phyloP scores from a whole-genome alignment of 2,113 vertebrate species.

The Varanus komodoensis region DNA sequence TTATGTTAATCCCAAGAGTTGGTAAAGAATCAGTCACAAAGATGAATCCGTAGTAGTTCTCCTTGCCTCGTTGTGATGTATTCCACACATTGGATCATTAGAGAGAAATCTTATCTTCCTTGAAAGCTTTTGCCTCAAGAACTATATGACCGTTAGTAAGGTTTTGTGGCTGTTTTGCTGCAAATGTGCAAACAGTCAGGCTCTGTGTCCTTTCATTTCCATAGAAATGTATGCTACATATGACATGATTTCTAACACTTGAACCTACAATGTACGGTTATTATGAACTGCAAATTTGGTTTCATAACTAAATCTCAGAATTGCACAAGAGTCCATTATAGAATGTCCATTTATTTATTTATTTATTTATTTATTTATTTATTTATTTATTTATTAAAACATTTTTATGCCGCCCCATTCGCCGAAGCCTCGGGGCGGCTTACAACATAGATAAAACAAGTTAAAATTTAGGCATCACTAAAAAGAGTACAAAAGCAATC shows the following conservation, averaged over 20 bases:
- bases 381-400: too few relatives aligned
- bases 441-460: too few relatives aligned
- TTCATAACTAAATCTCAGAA: not conserved
- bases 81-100: conserved; percentile 10
- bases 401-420: too few relatives aligned
- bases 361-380: too few relatives aligned
- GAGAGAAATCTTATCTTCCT: conserved; percentile 24
- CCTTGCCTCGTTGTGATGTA: conserved; percentile 12
- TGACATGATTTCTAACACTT: conserved; percentile 22
- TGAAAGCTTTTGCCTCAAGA: conserved; percentile 24
- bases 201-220: conserved; percentile 16
- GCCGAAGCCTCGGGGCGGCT: too few relatives aligned
- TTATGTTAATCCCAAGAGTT: conserved; percentile 55
- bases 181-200: not conserved
- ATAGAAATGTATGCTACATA: not conserved
- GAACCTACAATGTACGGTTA: conserved; percentile 3
- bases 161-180: not conserved
- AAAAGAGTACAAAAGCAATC: not conserved
- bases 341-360: not conserved
- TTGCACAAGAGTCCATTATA: not conserved
- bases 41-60: conserved; percentile 43
- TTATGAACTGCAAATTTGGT: not conserved
- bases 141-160: rapidly evolving
- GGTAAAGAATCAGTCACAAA: conserved; percentile 39
- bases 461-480: not conserved